Evolutionary conservation across 1,140 invertebrate genomes (phyloP).

Genomic region (Dendrolimus kikuchii): DNA sequence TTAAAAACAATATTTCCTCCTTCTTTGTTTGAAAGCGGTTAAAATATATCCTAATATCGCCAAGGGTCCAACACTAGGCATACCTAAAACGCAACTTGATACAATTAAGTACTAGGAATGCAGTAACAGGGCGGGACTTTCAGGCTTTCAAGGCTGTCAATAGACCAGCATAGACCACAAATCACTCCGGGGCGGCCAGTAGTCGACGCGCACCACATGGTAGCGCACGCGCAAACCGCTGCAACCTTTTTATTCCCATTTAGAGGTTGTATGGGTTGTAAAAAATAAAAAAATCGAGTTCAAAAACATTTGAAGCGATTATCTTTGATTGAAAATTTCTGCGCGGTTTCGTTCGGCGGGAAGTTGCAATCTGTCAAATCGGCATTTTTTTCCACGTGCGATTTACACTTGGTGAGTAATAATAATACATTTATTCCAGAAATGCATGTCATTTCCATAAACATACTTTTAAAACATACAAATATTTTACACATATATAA

Average conservation of each 20-base stretch:
- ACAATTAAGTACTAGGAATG: slow-evolving; percentile 35
- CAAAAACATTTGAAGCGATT: slow-evolving; percentile 27
- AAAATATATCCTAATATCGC: neutral
- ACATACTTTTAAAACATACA: no score
- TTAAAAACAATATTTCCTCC: no score
- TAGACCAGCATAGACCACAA: no score
- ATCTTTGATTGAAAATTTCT: slow-evolving; percentile 20
- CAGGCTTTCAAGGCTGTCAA: slow-evolving; percentile 52
- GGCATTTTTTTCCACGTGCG: slow-evolving; percentile 10
- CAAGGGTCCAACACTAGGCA: neutral
- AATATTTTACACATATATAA: no score
- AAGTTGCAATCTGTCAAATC: slow-evolving; percentile 28
- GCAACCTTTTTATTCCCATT: slow-evolving; percentile 26
- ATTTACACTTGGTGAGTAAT: slow-evolving; percentile 29
- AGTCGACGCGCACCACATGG: slow-evolving; percentile 30
- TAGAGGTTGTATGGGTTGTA: slow-evolving; percentile 42
- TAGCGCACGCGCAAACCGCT: slow-evolving; percentile 50
- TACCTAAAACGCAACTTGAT: slow-evolving; percentile 16
- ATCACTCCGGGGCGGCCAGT: slow-evolving; percentile 20
- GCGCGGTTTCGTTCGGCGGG: slow-evolving; percentile 43
- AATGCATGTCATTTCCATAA: no score
- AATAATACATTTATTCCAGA: no score
- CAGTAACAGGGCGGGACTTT: slow-evolving; percentile 37
- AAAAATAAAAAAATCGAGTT: slow-evolving; percentile 27
- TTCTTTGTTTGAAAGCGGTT: no score